Evolutionary conservation across 2,113 vertebrate genomes (phyloP).

Genomic region (Hyaena hyaena): DNA sequence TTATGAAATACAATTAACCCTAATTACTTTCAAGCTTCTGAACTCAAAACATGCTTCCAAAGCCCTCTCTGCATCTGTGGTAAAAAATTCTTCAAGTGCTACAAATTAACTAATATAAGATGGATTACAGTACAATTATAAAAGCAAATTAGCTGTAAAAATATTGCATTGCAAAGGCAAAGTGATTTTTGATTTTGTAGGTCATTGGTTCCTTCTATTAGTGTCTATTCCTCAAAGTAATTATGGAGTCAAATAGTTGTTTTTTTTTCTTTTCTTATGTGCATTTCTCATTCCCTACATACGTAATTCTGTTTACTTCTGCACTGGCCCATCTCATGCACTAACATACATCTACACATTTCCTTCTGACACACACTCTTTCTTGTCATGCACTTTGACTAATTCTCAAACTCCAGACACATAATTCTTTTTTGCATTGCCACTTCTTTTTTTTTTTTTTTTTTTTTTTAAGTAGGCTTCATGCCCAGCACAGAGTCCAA

Average conservation of each 20-base stretch:
- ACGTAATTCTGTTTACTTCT: neutral
- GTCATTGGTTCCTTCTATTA: neutral
- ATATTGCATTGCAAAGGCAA: neutral
- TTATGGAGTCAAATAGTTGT: neutral
- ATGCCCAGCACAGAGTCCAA: no score
- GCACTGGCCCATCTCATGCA: neutral
- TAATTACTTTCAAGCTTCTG: constrained; percentile 19
- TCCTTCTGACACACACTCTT: neutral
- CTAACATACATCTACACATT: neutral
- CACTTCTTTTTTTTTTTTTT: neutral
- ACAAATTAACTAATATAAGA: neutral
- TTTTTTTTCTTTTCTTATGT: neutral
- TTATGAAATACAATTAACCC: constrained; percentile 18
- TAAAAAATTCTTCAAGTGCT: neutral
- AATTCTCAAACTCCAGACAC: neutral
- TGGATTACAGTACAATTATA: neutral
- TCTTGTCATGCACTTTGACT: neutral
- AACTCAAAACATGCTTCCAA: constrained; percentile 19
- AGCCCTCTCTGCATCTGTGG: neutral
- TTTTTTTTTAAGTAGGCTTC: neutral
- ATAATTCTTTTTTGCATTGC: neutral
- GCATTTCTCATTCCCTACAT: neutral
- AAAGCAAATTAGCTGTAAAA: constrained; percentile 55
- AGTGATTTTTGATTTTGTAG: constrained; percentile 2
- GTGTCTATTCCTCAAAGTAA: neutral